phyloP scores from a whole-genome alignment of 2,797 vertebrate species.

The Gallirallus australis region DNA sequence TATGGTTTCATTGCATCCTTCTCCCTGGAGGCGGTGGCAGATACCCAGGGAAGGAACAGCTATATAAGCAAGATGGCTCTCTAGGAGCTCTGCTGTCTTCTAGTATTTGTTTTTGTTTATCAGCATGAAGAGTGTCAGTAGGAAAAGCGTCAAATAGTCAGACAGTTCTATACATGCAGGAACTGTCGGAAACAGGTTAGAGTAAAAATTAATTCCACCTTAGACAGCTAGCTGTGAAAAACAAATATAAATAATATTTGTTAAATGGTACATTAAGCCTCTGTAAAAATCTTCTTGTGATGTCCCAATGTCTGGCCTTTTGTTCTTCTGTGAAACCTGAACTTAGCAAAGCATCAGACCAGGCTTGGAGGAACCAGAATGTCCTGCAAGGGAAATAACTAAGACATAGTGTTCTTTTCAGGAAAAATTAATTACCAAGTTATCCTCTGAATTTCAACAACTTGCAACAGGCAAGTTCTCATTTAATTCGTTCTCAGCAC shows the following conservation, averaged over 20 bases:
- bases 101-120: neutral
- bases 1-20: slow-evolving; percentile 62
- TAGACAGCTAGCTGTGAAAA: neutral
- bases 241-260: neutral
- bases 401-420: neutral
- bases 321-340: neutral
- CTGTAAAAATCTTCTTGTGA: neutral
- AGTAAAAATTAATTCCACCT: neutral
- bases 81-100: slow-evolving; percentile 5
- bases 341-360: neutral
- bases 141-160: neutral
- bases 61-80: slow-evolving; percentile 52
- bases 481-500: neutral
- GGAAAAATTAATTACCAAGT: neutral
- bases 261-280: neutral
- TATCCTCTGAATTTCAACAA: neutral
- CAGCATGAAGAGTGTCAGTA: neutral
- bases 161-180: neutral
- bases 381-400: neutral
- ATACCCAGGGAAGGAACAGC: slow-evolving; percentile 36
- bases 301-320: neutral
- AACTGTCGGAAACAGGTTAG: neutral
- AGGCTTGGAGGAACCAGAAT: neutral
- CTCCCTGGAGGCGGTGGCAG: slow-evolving; percentile 43
- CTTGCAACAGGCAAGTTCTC: neutral